Evolutionary conservation across 2,888 invertebrate genomes (phyloP).

Genomic region (Brachyptera putata): DNA sequence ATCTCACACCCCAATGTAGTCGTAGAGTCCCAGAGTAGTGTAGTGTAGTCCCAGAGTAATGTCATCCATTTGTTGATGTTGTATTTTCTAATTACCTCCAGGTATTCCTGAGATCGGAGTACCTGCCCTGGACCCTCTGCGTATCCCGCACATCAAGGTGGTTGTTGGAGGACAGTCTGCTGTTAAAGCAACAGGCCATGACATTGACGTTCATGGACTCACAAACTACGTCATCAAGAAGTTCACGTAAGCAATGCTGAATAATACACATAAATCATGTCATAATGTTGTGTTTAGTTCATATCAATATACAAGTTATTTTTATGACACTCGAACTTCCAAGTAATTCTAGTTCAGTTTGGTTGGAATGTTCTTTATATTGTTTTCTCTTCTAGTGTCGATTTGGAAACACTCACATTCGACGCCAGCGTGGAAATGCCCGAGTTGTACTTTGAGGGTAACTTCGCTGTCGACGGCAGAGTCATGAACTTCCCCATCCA

Average conservation of each 20-base stretch:
- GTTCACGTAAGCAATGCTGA: conserved; percentile 48
- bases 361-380: neutral
- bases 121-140: conserved; percentile 43
- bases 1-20: neutral
- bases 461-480: conserved; percentile 52
- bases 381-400: conserved; percentile 40
- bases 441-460: conserved; percentile 52
- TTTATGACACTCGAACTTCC: no score
- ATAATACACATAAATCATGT: no score
- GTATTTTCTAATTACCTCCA: no score
- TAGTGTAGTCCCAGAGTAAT: no score
- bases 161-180: conserved; percentile 46
- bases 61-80: neutral
- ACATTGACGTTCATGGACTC: conserved; percentile 59
- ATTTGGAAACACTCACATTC: conserved; percentile 49
- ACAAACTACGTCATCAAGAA: conserved; percentile 57
- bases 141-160: conserved; percentile 54
- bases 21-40: no score
- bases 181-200: conserved; percentile 49
- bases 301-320: no score
- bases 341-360: no score
- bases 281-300: no score
- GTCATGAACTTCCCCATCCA: neutral
- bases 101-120: conserved; percentile 27
- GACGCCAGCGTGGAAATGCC: conserved; percentile 51